These are phyloP conservation scores for Seira musarum DNA, from an alignment of 2,888 invertebrate genomes.

Conservation along the genomic window DNA sequence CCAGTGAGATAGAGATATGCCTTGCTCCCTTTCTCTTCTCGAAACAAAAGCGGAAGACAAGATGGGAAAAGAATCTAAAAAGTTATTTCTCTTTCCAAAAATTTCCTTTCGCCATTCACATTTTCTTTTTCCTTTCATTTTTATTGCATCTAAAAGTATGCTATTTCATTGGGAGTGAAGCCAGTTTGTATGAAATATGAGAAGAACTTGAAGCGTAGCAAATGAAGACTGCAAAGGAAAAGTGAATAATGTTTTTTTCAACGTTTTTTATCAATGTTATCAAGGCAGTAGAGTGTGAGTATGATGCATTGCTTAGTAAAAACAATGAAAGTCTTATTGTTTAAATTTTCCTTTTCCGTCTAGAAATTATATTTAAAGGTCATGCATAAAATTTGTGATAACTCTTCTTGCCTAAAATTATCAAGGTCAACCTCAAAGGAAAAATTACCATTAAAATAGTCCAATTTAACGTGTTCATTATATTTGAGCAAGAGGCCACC, in stretches of 20 bases:
- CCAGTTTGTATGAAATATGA: neutral
- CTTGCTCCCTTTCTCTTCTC: neutral
- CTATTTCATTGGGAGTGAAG: neutral
- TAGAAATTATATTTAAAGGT: too few species aligned
- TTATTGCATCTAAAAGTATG: constrained; percentile 15
- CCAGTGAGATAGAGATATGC: neutral
- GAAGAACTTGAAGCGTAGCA: neutral
- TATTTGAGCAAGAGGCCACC: too few species aligned
- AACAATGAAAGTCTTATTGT: too few species aligned
- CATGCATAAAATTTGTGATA: too few species aligned
- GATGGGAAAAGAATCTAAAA: constrained; percentile 3
- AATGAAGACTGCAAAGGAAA: neutral
- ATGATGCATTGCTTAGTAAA: neutral
- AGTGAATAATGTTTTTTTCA: neutral
- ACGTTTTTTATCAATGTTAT: neutral
- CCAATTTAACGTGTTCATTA: too few species aligned
- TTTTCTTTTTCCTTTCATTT: neutral
- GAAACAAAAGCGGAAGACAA: constrained; percentile 14
- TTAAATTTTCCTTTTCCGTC: too few species aligned
- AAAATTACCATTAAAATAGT: too few species aligned
- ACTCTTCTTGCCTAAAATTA: too few species aligned
- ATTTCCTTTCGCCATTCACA: neutral
- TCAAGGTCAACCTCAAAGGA: too few species aligned
- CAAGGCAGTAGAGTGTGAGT: neutral
- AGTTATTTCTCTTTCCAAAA: constrained; percentile 1